A percentile compares a stretch with the other conserved stretches of the same genome.
phyloP scores from a whole-genome alignment of 2,888 invertebrate genomes.

The Leptinotarsa juncta region DNA sequence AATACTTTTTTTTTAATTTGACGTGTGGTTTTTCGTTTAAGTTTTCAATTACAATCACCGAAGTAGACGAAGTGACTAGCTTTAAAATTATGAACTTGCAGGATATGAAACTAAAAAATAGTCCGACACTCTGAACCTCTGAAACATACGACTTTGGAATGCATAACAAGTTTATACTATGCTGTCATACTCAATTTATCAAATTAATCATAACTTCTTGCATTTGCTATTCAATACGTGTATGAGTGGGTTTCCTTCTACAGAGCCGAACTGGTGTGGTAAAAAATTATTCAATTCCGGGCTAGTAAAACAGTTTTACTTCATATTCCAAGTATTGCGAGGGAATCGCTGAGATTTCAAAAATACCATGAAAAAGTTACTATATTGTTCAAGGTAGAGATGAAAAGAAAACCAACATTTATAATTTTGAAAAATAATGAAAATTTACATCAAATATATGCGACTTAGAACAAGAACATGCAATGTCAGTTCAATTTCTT shows the following conservation, averaged over 20 bases:
- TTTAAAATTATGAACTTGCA: background rate
- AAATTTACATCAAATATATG: no score
- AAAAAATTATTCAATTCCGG: background rate
- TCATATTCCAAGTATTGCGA: background rate
- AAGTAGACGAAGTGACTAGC: background rate
- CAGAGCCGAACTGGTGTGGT: background rate
- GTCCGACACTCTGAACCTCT: background rate
- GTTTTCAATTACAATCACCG: background rate
- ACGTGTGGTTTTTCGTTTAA: no score
- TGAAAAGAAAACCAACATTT: no score
- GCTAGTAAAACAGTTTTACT: background rate
- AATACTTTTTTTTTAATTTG: no score
- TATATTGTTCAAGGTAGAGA: no score
- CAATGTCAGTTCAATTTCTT: no score
- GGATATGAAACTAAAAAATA: background rate
- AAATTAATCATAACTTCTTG: conserved; percentile 14
- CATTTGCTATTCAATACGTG: conserved; percentile 10
- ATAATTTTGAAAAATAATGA: no score
- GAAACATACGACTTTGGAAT: background rate
- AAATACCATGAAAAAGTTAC: no score
- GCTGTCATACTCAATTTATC: conserved; percentile 14
- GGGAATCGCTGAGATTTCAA: background rate
- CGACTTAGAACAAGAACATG: no score
- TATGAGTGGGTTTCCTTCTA: conserved; percentile 15
- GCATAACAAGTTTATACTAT: background rate